These are phyloP conservation scores for Crocallis elinguaria DNA, from an alignment of 2,888 invertebrate genomes.

Conservation along the genomic window DNA sequence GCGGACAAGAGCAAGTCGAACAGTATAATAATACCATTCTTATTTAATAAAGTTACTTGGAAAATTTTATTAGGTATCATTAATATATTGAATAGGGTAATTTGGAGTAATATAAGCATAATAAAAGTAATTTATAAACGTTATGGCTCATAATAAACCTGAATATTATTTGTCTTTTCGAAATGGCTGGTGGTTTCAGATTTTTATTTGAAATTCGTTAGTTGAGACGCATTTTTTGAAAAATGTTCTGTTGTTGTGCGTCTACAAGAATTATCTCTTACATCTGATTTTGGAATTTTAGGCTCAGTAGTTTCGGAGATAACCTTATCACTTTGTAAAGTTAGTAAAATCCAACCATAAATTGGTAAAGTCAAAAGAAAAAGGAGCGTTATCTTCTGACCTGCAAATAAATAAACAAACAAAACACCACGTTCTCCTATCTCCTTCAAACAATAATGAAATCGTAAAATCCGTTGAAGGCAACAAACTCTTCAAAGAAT, in stretches of 20 bases:
- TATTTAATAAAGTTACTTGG: background rate
- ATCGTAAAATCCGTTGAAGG: conserved; percentile 19
- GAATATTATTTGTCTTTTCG: background rate
- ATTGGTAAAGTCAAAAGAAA: background rate
- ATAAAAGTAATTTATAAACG: background rate
- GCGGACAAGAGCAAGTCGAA: background rate
- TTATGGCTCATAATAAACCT: background rate
- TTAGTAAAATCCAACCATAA: no score
- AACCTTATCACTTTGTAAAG: no score
- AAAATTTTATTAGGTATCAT: background rate
- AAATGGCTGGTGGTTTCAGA: background rate
- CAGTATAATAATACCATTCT: background rate
- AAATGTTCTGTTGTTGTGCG: no score
- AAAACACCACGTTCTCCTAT: background rate
- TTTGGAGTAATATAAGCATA: background rate
- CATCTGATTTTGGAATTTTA: no score
- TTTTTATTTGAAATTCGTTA: background rate
- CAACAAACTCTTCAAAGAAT: conserved; percentile 12
- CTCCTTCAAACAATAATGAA: conserved; percentile 17
- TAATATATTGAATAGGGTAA: background rate
- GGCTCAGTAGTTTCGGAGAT: no score
- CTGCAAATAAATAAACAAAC: background rate
- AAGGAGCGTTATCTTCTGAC: background rate
- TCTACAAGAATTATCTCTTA: no score
- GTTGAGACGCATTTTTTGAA: background rate